Percentiles rank a stretch among this genome's conserved stretches.
Conservation (phyloP, 23 tunicate species). For the Aplidium turbinatum region DNA sequence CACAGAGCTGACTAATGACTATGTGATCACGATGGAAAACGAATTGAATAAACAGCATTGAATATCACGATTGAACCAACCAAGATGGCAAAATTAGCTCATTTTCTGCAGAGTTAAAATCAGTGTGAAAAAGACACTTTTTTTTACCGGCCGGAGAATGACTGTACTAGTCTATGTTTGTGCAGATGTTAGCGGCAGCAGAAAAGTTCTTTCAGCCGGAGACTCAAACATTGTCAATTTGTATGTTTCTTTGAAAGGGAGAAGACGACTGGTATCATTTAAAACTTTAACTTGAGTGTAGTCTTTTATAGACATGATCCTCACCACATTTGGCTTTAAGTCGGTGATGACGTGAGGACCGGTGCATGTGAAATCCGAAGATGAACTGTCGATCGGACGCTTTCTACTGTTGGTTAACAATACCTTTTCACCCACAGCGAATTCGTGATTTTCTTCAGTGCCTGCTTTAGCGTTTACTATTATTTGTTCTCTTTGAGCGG, state of each 20-base stretch:
- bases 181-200: no score
- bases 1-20: no score
- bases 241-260: slow-evolving; percentile 45
- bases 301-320: slow-evolving; percentile 46
- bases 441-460: slow-evolving; percentile 3
- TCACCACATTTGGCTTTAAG: slow-evolving; percentile 48
- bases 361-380: slow-evolving; percentile 6
- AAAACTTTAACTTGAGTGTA: slow-evolving; percentile 32
- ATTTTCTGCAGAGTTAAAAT: no score
- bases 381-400: slow-evolving; percentile 27
- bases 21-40: no score
- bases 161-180: no score
- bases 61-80: no score
- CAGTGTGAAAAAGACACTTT: no score
- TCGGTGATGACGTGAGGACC: slow-evolving; percentile 56
- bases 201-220: not conserved
- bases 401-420: slow-evolving; percentile 39
- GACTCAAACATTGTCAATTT: slow-evolving; percentile 50
- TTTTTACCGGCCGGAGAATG: no score
- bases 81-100: no score
- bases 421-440: slow-evolving; percentile 57
- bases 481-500: slow-evolving; percentile 26
- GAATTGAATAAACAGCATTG: no score
- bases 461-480: slow-evolving; percentile 37
- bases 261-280: slow-evolving; percentile 19